Base-by-base conservation (phyloP, 2,888 invertebrate genomes). In the Diarsia dahlii region DNA sequence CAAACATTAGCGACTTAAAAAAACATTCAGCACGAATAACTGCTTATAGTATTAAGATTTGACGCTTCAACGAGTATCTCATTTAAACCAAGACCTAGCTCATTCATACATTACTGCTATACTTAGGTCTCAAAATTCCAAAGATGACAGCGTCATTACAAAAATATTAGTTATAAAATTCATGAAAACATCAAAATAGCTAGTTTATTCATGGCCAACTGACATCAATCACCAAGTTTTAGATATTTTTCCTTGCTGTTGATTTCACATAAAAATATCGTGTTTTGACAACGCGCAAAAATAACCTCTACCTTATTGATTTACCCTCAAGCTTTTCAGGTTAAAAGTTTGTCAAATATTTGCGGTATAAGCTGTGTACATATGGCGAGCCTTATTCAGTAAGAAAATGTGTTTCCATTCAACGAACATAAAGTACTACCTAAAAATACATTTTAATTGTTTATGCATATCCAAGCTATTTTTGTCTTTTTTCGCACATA, bases 281-380 rank as follows among this genome's bases (percentile, higher is more conserved):
- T 39, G 23, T 65, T 13, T 64, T 64, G 56, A 45, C 23, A n/a
- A 65, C 10, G 34, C 4, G 46, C 4, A 52, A 52, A 66, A 75
- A 50, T 39, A n/a, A n/a, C 58, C 39, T 50, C 28, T 15, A 45
- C 23, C 23, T 56, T 76, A 54, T 68, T 82, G 28, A 64, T 77
- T 77, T 65, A 69, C n/a, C 12, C 52, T 52, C 15, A 68, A 68
- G 13, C 54, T 71, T 81, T 71, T 81, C 34, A 84, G 71, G 65
- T 69, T 81, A 71, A 71, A 84, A 58, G 48, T 63, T 52, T 58
- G 39, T 54, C 54, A 45, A 85, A 81, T 76, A 84, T 84, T 76
- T 76, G 69, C 64, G 9, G 58, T n/a, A 8, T 63, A n/a, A 28
- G 28, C 20, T 20, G 67, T 62, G 63, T 62, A 72, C 8, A 83